Conservation (phyloP, 2,113 vertebrate species). For the Nesoenas mayeri region DNA sequence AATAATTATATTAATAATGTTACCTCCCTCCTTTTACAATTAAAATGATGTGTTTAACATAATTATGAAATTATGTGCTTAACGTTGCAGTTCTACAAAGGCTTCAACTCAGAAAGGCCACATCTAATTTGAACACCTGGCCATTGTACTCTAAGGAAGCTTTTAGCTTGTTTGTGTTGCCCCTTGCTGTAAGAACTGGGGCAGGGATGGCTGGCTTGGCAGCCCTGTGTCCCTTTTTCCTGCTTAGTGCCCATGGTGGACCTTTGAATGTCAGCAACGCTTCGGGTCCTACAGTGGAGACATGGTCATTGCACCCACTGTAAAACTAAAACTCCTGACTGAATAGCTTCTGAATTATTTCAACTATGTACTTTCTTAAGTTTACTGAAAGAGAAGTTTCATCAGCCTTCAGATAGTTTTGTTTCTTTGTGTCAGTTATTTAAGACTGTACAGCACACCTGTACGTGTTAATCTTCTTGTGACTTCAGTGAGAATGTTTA, state of each 20-base stretch:
- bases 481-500: background rate
- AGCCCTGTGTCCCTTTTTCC: background rate
- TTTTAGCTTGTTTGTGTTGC: background rate
- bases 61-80: background rate
- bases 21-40: background rate
- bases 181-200: background rate
- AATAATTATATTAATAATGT: background rate
- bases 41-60: background rate
- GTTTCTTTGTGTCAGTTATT: background rate
- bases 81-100: background rate
- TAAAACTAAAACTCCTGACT: background rate
- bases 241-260: accelerated
- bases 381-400: background rate
- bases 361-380: background rate
- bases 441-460: background rate
- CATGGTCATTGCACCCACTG: background rate
- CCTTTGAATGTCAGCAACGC: background rate
- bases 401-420: background rate
- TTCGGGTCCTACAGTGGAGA: background rate
- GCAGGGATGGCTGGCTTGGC: background rate
- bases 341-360: background rate
- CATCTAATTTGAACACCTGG: background rate
- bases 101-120: background rate
- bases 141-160: background rate
- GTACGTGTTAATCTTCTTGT: background rate